A percentile compares a stretch with the other conserved stretches of the same genome.
phyloP scores from a whole-genome alignment of 64 coral and sea anemone species.

The Cladopsammia gracilis region DNA sequence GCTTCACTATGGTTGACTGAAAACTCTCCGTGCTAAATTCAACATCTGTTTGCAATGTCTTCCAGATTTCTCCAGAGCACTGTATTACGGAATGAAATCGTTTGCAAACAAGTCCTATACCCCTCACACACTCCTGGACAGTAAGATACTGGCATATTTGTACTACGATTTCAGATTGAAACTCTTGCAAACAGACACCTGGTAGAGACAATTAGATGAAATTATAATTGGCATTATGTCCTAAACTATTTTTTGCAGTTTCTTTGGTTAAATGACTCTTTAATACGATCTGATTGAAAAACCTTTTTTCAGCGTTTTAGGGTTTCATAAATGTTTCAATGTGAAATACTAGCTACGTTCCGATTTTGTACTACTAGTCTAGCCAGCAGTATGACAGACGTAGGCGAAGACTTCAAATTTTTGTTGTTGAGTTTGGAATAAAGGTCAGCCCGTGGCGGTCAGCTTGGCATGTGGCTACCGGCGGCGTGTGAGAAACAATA shows the following conservation, averaged over 20 bases:
- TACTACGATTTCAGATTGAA: conserved; percentile 18
- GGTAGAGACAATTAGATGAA: not conserved
- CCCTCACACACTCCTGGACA: not conserved
- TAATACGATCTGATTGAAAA: not conserved
- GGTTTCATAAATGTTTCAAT: not conserved
- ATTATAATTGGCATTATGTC: not conserved
- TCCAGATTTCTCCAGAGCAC: conserved; percentile 8
- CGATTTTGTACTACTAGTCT: not conserved
- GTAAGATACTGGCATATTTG: conserved; percentile 38
- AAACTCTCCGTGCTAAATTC: conserved; percentile 37
- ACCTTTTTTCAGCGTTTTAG: conserved; percentile 25
- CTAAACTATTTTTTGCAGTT: not conserved
- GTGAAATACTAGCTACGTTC: conserved; percentile 4
- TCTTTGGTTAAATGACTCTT: not conserved
- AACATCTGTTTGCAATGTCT: conserved; percentile 32
- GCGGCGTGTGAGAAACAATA: not conserved
- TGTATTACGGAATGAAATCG: conserved; percentile 36
- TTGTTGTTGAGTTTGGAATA: not conserved
- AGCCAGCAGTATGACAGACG: conserved; percentile 1
- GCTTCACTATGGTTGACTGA: conserved; percentile 48
- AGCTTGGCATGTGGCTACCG: too few species aligned
- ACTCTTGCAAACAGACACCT: not conserved
- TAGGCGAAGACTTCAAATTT: not conserved
- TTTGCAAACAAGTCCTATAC: conserved; percentile 10
- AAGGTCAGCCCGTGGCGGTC: not conserved